Conservation (phyloP, 2,113 vertebrate species). For the Perognathus longimembris region DNA sequence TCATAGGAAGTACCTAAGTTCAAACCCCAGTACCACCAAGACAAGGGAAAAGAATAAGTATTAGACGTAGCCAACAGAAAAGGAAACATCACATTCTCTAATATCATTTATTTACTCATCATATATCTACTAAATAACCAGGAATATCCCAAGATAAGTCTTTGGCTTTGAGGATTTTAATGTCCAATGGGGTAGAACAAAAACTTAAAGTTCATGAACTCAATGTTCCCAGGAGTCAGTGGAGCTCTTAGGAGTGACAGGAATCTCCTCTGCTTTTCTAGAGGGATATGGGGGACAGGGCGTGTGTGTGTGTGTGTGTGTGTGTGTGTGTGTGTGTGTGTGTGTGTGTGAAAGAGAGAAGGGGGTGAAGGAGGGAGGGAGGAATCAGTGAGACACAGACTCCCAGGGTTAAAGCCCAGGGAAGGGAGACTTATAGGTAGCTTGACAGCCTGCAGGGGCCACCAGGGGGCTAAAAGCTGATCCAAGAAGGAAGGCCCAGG, state of each 20-base stretch:
- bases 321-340: too few species aligned
- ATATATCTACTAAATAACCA: background rate
- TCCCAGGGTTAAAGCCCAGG: background rate
- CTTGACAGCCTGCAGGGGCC: too few species aligned
- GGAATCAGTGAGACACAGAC: background rate
- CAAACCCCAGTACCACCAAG: too few species aligned
- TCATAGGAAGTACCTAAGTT: too few species aligned
- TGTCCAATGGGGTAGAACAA: background rate
- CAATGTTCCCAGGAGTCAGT: background rate
- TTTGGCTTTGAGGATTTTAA: background rate
- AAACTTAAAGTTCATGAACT: background rate
- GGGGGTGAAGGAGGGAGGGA: too few species aligned
- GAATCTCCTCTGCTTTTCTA: background rate
- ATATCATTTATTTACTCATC: background rate
- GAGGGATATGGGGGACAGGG: background rate
- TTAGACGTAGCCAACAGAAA: background rate
- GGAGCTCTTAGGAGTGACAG: background rate
- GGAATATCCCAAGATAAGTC: background rate
- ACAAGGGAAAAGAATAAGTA: background rate
- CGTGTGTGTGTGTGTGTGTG: too few species aligned
- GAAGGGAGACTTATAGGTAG: background rate
- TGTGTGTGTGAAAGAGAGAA: too few species aligned
- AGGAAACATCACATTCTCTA: background rate
- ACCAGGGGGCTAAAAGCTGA: accelerated
- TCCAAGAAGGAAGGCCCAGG: background rate